These are phyloP conservation scores for Tauraco erythrolophus DNA, from an alignment of 2,113 vertebrate species.

Conservation along the genomic window DNA sequence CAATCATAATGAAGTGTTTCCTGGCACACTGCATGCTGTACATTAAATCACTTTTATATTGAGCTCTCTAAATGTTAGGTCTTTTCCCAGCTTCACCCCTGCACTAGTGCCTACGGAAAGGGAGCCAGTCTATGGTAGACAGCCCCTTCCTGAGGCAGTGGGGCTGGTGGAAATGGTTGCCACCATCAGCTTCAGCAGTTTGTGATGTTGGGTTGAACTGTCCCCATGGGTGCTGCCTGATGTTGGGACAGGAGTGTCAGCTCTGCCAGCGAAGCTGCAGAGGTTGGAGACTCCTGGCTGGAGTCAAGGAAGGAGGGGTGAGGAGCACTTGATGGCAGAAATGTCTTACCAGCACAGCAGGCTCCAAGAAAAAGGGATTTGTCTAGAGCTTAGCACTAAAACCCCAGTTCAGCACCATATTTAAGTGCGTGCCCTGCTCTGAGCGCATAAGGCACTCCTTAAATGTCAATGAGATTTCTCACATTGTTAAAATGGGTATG, in stretches of 20 bases:
- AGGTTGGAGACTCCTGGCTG: background rate
- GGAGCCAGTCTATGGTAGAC: background rate
- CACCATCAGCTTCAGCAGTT: background rate
- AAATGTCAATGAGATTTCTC: background rate
- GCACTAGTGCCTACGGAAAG: background rate
- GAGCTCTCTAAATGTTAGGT: background rate
- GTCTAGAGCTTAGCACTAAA: background rate
- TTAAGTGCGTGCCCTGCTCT: background rate
- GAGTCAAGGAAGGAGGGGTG: background rate
- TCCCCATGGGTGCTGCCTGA: accelerated
- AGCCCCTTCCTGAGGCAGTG: accelerated
- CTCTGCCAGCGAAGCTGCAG: background rate
- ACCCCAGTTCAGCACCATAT: background rate
- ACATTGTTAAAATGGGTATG: background rate
- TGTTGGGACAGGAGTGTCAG: background rate
- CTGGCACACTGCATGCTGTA: background rate
- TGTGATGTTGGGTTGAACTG: background rate
- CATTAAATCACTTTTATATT: slow-evolving; percentile 53
- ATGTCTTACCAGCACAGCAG: background rate
- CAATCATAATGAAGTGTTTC: slow-evolving; percentile 50
- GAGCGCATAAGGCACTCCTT: background rate
- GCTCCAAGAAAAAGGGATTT: background rate
- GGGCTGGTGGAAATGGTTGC: background rate
- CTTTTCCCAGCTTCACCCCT: background rate
- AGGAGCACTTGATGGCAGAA: background rate